Evolutionary conservation across 2,888 invertebrate genomes (phyloP), one percentile per base, ranked within the genome.

Genomic region (Eretmocerus hayati): DNA sequence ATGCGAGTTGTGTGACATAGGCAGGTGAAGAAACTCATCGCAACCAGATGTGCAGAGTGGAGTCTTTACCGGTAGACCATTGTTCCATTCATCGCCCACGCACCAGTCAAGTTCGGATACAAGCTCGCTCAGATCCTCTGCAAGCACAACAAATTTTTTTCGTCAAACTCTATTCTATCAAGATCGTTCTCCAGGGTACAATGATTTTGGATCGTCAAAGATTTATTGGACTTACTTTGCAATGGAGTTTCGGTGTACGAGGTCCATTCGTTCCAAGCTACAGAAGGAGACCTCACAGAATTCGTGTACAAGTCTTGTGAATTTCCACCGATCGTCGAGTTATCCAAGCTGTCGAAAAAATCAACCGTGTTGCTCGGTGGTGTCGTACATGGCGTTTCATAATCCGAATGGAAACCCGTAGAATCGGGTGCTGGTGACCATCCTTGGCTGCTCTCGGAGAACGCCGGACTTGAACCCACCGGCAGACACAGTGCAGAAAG

Each of bases 21-120:
- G 62, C 42, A 59, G 64, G 4, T 63, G 56, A 16, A 69, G 45
- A 55, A 78, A 78, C 47, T 73, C 71, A 42, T 75, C 75, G 57
- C 79, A 79, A 21, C 74, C 74, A 19, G 78, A 75, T 16, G 75
- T 79, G 57, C 80, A 80, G 15, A 78, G 68, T 4, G 77, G 74
- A 1, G 80, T 80, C 42, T 75, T 74, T 41, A 78, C 77, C 0
- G 80, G 79, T n/a, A 75, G 62, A 19, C 65, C 63, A 2, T 61
- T 54, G 21, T 66, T 64, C 65, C 67, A 71, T 21, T 77, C 65
- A 47, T 58, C 61, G 48, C 71, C 69, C 48, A 70, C 55, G 48
- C 67, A 70, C 70, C 70, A 71, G 45, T 71, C 70, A 9, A 71
- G 48, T 39, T 69, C 70, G 1, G 63, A 63, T 21, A 67, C 66